Conservation (phyloP, 2,888 invertebrate species). For the Aradus depressus region DNA sequence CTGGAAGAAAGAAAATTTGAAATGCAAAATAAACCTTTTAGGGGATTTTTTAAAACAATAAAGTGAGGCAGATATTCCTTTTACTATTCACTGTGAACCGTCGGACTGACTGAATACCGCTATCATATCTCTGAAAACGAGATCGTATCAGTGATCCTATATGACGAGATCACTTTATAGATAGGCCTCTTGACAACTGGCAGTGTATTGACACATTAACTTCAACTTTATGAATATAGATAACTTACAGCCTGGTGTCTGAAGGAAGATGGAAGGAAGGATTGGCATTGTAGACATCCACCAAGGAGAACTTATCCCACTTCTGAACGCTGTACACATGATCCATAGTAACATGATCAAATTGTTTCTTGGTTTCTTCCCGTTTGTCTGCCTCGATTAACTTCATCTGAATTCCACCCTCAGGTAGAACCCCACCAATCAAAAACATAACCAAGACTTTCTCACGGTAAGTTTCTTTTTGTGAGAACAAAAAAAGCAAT, state of each 20-base stretch:
- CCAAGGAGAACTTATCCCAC: conserved; percentile 9
- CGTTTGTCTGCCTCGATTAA: conserved; percentile 37
- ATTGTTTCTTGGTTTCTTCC: conserved; percentile 34
- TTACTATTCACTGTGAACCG: too few relatives aligned
- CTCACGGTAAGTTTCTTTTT: conserved; percentile 31
- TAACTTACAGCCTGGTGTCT: conserved; percentile 15
- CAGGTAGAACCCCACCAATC: conserved; percentile 35
- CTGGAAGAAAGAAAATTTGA: too few relatives aligned
- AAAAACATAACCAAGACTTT: conserved; percentile 35
- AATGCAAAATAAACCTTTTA: too few relatives aligned
- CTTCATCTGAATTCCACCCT: conserved; percentile 34
- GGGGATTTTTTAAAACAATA: too few relatives aligned
- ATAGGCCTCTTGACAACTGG: background rate
- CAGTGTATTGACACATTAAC: background rate
- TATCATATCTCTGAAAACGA: too few relatives aligned
- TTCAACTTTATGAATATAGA: background rate
- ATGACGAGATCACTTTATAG: too few relatives aligned
- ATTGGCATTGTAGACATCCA: conserved; percentile 23
- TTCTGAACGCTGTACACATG: conserved; percentile 40
- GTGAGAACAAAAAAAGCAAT: conserved; percentile 36
- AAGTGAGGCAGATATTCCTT: too few relatives aligned
- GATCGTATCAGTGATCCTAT: too few relatives aligned
- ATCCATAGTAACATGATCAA: conserved; percentile 35
- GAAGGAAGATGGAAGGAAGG: conserved; percentile 6
- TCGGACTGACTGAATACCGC: too few relatives aligned